Conservation (phyloP, 1,140 invertebrate species). For the Bombus waltoni region DNA sequence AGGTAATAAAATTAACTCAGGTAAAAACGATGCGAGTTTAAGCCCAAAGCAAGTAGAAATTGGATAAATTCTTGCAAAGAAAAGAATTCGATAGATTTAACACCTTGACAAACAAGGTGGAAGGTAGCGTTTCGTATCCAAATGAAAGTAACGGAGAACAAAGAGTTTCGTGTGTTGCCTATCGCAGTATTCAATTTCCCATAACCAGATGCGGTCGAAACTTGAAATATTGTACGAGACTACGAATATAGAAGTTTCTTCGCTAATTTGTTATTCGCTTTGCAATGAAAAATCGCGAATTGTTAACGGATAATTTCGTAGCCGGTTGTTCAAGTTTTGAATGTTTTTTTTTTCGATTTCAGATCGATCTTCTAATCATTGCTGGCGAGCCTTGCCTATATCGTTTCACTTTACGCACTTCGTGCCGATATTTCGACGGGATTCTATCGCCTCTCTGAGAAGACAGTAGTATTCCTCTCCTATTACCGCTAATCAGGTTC, state of each 20-base stretch:
- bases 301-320: too few species aligned
- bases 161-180: constrained; percentile 4
- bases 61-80: neutral
- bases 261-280: too few species aligned
- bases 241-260: too few species aligned
- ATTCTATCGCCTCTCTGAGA: constrained; percentile 7
- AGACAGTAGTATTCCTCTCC: constrained; percentile 20
- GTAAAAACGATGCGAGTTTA: too few species aligned
- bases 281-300: neutral
- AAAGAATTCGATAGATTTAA: constrained; percentile 5
- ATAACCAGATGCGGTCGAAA: neutral
- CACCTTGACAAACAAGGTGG: constrained; percentile 20
- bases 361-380: too few species aligned
- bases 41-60: neutral
- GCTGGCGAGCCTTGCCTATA: neutral
- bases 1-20: too few species aligned
- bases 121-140: constrained; percentile 20
- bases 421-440: constrained; percentile 4
- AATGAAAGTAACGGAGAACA: constrained; percentile 29
- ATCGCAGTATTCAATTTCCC: constrained; percentile 10
- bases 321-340: too few species aligned
- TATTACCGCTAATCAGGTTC: constrained; percentile 31
- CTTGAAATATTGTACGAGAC: neutral
- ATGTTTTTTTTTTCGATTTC: too few species aligned
- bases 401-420: neutral